Conservation (phyloP, 2,113 vertebrate genomes). For the Polypterus bichir region DNA sequence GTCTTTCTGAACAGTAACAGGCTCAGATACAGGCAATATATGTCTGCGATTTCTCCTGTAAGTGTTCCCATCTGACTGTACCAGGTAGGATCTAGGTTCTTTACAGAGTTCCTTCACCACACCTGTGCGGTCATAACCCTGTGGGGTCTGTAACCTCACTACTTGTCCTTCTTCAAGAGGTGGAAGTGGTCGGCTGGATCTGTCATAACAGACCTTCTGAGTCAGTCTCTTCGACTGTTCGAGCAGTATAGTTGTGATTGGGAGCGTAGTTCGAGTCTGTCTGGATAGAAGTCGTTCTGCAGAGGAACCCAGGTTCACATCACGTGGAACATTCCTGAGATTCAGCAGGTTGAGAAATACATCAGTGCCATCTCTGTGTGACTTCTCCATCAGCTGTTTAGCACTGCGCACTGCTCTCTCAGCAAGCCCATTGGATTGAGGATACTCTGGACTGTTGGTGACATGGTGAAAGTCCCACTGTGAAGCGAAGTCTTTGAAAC, state of each 20-base stretch:
- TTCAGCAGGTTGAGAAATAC: neutral
- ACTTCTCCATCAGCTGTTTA: constrained; percentile 2
- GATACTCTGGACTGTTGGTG: neutral
- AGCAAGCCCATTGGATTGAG: neutral
- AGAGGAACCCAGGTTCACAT: constrained; percentile 1
- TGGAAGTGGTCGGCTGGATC: too few species aligned
- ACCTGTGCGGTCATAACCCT: too few species aligned
- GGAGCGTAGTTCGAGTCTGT: neutral
- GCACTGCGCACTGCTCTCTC: neutral
- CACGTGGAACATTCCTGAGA: constrained; percentile 3
- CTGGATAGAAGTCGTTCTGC: constrained; percentile 8
- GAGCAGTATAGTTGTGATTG: neutral
- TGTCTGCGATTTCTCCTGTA: too few species aligned
- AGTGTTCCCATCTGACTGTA: too few species aligned
- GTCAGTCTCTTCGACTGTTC: too few species aligned
- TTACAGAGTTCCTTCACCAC: too few species aligned
- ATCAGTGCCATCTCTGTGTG: neutral
- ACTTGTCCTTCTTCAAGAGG: too few species aligned
- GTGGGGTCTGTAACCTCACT: too few species aligned
- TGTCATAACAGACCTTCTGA: too few species aligned
- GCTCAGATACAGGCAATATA: too few species aligned
- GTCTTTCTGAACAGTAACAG: too few species aligned
- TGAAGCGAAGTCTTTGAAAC: neutral
- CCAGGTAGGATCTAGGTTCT: too few species aligned
- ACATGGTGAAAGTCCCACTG: constrained; percentile 4